phyloP scores from a whole-genome alignment of 2,113 vertebrate species.

The Triplophysa siluroides region DNA sequence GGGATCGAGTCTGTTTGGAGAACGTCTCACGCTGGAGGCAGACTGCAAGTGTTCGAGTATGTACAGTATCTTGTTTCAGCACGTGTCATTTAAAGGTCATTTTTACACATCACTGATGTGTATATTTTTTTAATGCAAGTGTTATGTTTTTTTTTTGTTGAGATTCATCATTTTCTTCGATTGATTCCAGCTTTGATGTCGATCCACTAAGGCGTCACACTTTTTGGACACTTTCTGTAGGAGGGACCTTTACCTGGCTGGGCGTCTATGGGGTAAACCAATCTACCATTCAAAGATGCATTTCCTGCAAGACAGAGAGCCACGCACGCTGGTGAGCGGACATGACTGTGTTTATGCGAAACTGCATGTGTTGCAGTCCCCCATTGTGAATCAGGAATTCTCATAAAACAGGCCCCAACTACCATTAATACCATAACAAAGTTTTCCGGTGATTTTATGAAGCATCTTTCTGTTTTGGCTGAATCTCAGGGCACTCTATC shows the following conservation, averaged over 20 bases:
- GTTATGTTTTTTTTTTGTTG: too few species aligned
- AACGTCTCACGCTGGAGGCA: slow-evolving; percentile 69
- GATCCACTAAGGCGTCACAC: slow-evolving; percentile 84
- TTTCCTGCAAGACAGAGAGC: slow-evolving; percentile 82
- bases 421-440: too few species aligned
- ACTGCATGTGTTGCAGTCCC: background rate
- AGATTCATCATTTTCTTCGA: too few species aligned
- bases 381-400: too few species aligned
- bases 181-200: slow-evolving; percentile 68
- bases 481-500: slow-evolving; percentile 78
- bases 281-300: slow-evolving; percentile 84
- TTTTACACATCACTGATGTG: too few species aligned
- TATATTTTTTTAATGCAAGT: too few species aligned
- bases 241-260: slow-evolving; percentile 87
- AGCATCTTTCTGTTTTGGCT: slow-evolving; percentile 1
- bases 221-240: slow-evolving; percentile 83
- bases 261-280: slow-evolving; percentile 87
- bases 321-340: slow-evolving; percentile 80
- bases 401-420: background rate
- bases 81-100: too few species aligned
- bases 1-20: slow-evolving; percentile 73
- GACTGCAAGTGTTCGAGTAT: slow-evolving; percentile 79
- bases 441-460: background rate
- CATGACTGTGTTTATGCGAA: background rate
- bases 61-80: slow-evolving; percentile 36